Conservation (phyloP, 2,113 vertebrate genomes). For the Macrotus californicus region DNA sequence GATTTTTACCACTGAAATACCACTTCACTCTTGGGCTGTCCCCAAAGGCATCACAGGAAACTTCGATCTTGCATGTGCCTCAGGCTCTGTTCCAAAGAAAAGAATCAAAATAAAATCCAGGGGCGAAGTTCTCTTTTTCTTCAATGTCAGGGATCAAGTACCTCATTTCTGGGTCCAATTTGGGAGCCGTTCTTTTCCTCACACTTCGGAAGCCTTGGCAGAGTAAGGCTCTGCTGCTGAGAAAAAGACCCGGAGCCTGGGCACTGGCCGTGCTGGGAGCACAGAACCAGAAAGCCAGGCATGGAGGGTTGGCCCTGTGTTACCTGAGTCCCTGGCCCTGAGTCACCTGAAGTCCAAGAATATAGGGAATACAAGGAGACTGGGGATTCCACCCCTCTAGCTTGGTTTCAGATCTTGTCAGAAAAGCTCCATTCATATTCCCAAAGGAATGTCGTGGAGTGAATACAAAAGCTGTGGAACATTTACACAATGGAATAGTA, state of each 20-base stretch:
- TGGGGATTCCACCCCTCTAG: not conserved
- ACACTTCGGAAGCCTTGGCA: not conserved
- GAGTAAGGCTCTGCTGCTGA: not conserved
- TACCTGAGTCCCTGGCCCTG: not conserved
- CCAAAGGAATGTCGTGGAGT: not conserved
- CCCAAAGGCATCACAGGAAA: not conserved
- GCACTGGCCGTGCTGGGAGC: not conserved
- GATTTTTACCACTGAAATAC: not conserved
- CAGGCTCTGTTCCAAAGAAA: constrained; percentile 1
- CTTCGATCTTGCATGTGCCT: not conserved
- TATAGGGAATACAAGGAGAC: not conserved
- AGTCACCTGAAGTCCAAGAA: not conserved
- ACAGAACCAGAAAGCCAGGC: not conserved
- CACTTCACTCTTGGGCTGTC: not conserved
- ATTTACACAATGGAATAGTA: too few relatives aligned
- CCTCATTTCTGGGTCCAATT: not conserved
- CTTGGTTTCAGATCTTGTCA: not conserved
- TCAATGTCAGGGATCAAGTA: not conserved
- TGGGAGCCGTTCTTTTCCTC: not conserved
- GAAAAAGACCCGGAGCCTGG: not conserved
- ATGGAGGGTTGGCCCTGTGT: not conserved
- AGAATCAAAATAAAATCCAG: constrained; percentile 13
- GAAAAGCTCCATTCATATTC: not conserved
- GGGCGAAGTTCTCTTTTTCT: not conserved
- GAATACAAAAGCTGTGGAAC: too few relatives aligned